phyloP scores from a whole-genome alignment of 2,113 vertebrate species.

The Antechinus stuartii region DNA sequence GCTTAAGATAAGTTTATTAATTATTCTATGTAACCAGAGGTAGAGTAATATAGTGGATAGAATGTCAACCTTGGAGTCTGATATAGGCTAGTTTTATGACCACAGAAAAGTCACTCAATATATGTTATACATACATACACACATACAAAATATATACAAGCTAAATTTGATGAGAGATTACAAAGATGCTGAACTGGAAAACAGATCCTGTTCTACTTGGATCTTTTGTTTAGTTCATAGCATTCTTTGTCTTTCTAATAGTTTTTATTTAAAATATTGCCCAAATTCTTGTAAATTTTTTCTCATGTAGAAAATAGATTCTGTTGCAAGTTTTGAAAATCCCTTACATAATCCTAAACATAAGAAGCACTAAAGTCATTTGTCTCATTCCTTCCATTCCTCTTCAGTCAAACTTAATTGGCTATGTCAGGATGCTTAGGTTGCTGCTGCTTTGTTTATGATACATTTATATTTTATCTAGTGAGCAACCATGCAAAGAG shows the following conservation, averaged over 20 bases:
- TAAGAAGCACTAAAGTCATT: background rate
- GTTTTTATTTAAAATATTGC: constrained; percentile 47
- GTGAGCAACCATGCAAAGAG: constrained; percentile 63
- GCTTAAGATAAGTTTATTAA: background rate
- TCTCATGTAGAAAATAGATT: background rate
- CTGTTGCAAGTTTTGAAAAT: background rate
- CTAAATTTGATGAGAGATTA: too few species aligned
- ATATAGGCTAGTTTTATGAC: background rate
- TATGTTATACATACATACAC: too few species aligned
- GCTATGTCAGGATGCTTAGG: background rate
- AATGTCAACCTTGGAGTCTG: background rate
- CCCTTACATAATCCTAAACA: background rate
- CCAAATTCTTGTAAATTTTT: constrained; percentile 18
- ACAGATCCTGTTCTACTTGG: constrained; percentile 1
- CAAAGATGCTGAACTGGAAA: constrained; percentile 5
- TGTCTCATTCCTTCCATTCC: background rate
- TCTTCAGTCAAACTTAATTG: background rate
- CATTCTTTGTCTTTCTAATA: constrained; percentile 15
- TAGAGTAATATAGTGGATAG: background rate
- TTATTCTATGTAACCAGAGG: background rate
- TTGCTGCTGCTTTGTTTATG: constrained; percentile 37
- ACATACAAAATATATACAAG: too few species aligned
- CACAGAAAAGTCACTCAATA: background rate
- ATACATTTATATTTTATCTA: constrained; percentile 58
- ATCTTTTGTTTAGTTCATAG: constrained; percentile 32